Evolutionary conservation across 1,140 invertebrate genomes (phyloP), one percentile per base, ranked within the genome.

Genomic region (Palaemon carinicauda): DNA sequence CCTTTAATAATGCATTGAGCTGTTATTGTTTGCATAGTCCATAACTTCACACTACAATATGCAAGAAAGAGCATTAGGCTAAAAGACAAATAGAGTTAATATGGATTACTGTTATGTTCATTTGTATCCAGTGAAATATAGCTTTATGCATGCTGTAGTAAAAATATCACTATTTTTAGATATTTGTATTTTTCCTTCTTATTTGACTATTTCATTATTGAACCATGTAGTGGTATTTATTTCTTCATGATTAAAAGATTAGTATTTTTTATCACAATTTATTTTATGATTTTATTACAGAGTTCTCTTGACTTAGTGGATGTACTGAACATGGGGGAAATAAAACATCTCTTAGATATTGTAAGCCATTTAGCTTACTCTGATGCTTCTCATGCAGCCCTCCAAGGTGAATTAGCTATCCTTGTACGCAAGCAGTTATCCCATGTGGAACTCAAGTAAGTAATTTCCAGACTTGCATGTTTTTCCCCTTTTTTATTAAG

Each of bases 401-500:
- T 89, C 12, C 80, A 84, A 65, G 89, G 89, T 41, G 88, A 90
- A 56, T 77, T 90, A 2, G 54, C 81, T 56, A 89, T 90, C n/a
- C 21, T 90, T 27, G 79, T 89, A 3, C 54, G 82, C 7, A 90
- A 90, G 69, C 89, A 90, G 74, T 77, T 88, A 17, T 83, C 80
- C 21, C 80, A 88, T 69, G 14, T 81, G 17, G 56, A 83, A 31
- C 50, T 80, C 3, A 88, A 83, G 87, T 88, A 83, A 33, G 77
- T 80, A 5, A 3, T n/a, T 29, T 3, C 14, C 0, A 15, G 60
- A 54, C 1, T 41, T 41, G 41, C 41, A 41, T 41, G 41, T 5
- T 9, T 9, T 41, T 41, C 19, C 1, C 41, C 3, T n/a, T n/a
- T 33, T 41, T 0, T 31, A 41, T 41, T 10, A 41, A 31, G 9